Conservation (phyloP, 2,797 vertebrate species). For the Tokudaia tokunoshimensis region DNA sequence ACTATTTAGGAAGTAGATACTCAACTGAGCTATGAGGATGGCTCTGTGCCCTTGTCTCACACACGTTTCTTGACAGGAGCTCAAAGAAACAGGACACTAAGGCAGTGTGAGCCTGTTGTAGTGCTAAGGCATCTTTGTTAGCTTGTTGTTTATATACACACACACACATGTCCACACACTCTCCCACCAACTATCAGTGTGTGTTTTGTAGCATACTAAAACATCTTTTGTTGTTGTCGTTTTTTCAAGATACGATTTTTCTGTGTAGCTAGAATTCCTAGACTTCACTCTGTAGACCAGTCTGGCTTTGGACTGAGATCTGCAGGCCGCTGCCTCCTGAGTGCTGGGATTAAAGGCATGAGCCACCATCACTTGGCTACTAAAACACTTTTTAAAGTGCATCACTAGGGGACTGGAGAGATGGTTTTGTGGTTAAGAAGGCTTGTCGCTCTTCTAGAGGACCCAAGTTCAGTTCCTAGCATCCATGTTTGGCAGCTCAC, state of each 20-base stretch:
- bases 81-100: neutral
- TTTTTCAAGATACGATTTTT: neutral
- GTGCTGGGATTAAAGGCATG: neutral
- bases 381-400: neutral
- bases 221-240: neutral
- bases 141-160: neutral
- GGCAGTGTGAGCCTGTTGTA: neutral
- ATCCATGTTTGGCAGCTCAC: neutral
- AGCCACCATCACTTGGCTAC: neutral
- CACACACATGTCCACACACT: neutral
- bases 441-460: neutral
- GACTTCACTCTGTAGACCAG: neutral
- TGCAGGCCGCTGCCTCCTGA: neutral
- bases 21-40: neutral
- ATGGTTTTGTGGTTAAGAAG: neutral
- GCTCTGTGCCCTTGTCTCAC: neutral
- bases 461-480: neutral
- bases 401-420: neutral
- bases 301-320: neutral
- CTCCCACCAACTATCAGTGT: neutral
- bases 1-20: neutral
- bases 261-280: neutral
- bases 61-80: neutral
- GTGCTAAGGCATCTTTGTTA: conserved; percentile 25
- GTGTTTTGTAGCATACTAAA: neutral